Evolutionary conservation across 2,888 invertebrate species (phyloP), one percentile per base, ranked within the genome.

Genomic region (Andrena praecox): DNA sequence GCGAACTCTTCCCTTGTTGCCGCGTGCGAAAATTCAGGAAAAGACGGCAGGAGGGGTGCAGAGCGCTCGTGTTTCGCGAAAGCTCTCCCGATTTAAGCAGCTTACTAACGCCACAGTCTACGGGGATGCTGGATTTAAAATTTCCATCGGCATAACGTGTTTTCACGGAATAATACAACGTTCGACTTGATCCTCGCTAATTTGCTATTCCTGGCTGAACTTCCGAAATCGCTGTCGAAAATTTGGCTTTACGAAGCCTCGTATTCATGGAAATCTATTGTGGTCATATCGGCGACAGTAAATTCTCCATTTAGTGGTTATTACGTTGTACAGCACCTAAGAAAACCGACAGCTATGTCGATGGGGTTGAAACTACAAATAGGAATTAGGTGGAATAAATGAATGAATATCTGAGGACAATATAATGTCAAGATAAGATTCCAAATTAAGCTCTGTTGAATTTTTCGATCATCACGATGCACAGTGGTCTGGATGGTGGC

Each of bases 31-130:
- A 87, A 85, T 78, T 60, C 78, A 66, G 20, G 29, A 60, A 72
- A 87, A 86, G 79, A 78, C 68, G 35, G 52, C 72, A 24, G 31
- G 71, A 31, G 16, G 50, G 66, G 66, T 64, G 77, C 73, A 83
- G 83, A 83, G 77, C 79, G 82, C 71, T 74, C 73, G 74, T 83
- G 86, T 87, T 85, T 86, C 67, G 80, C 77, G 56, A 81, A 78
- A 89, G 84, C 84, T 85, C 82, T 79, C 80, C 1, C 27, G 82
- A 63, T 82, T 89, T 85, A 88, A 89, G 89, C 87, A 64, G 89
- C 89, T 89, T 89, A 89, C 76, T 66, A 52, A 33, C 63, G 59
- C 70, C 66, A 63, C 74, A 50, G 76, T 72, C 59, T 59, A 27
- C 59, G 54, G 75, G 12, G 60, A 60, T 8, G 64, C 27, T 33